Conservation (phyloP, 1,140 invertebrate species). For the Nephila pilipes region DNA sequence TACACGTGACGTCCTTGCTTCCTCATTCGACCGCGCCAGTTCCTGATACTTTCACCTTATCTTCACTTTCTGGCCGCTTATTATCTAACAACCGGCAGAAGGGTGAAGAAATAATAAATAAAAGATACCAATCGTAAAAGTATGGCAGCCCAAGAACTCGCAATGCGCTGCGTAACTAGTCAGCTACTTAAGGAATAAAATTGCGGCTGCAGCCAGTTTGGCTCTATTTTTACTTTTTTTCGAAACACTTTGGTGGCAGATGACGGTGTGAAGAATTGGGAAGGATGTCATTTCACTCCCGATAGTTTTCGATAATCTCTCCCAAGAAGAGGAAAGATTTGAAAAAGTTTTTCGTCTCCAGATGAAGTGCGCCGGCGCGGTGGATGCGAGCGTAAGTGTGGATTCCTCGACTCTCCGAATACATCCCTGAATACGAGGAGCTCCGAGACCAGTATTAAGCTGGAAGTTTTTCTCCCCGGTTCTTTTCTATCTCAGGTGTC, state of each 20-base stretch:
- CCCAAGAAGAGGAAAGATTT: neutral
- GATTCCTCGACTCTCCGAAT: neutral
- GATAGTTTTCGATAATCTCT: conserved; percentile 23
- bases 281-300: conserved; percentile 10
- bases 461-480: conserved; percentile 56
- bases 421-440: conserved; percentile 61
- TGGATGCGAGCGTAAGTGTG: conserved; percentile 74
- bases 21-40: conserved; percentile 58
- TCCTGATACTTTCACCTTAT: conserved; percentile 64
- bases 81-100: conserved; percentile 50
- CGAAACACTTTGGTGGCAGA: neutral
- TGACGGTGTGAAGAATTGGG: neutral
- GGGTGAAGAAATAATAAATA: conserved; percentile 57
- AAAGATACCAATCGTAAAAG: conserved; percentile 47
- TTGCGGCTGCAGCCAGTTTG: neutral
- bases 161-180: conserved; percentile 3
- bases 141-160: neutral
- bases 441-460: conserved; percentile 1
- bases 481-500: conserved; percentile 75
- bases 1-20: conserved; percentile 49
- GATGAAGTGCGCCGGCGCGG: conserved; percentile 58
- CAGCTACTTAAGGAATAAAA: conserved; percentile 27
- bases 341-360: conserved; percentile 36
- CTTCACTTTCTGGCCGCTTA: conserved; percentile 47
- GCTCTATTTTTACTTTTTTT: conserved; percentile 39